Base-by-base conservation (phyloP, 2,113 vertebrate genomes). In the Microcebus lehilahytsara region DNA sequence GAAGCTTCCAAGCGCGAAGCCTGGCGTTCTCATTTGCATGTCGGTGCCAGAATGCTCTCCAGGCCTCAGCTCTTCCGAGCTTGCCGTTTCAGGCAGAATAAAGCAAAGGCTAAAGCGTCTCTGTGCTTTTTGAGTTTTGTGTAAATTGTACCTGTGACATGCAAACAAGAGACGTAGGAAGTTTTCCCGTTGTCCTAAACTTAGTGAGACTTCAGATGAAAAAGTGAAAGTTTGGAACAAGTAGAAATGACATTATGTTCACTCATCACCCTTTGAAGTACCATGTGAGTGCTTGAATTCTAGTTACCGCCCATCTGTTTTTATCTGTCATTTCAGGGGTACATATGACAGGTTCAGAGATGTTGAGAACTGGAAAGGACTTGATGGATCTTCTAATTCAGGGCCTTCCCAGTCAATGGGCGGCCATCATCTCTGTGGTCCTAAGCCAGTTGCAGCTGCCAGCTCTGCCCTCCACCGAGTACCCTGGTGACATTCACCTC, bases 11-110 rank as follows among this genome's bases (percentile, higher is more conserved):
- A 96, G 95, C 71, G 5, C 0, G 42, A 69, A 84, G 22, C 58
- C 86, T 90, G 77, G 3, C 49, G 16, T 88, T 94, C 2, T 79
- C 69, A 83, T 97, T 93, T 95, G 40, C 56, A 87, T 94, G 9
- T 10, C 3, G 75, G 22, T 11, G 64, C 32, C 37, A 66, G 78
- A 94, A 87, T 46, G 42, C 51, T 93, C 97, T 96, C 88, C 46
- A 49, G 12, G 12, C 69, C 17, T 37, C 40, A 23, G 46, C 58
- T 79, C 66, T 53, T 80, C 74, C 11, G 51, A 80, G n/a, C 49
- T 32, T 66, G 9, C 10, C 37, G 25, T 64, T 95, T 93, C 69
- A 93, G 95, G 94, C 16, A 58, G 46, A 46, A 72, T n/a, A 89
- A 86, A 78, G 25, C 72, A 95, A 94, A 97, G 56, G 2, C 30